Conservation (phyloP, 2,888 invertebrate genomes). For the Cerastoderma edule region DNA sequence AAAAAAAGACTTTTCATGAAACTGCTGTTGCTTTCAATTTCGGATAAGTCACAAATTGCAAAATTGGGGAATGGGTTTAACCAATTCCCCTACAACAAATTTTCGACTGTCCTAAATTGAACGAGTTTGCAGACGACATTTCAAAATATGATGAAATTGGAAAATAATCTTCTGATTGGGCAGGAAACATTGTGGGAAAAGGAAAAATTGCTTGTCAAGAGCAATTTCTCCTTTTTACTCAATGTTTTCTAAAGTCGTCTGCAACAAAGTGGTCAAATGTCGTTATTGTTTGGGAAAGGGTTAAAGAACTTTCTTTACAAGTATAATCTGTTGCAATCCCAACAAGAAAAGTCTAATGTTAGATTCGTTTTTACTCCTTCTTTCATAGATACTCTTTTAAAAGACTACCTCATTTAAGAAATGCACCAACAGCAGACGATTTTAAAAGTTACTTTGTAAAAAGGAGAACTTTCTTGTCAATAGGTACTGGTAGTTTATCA, state of each 20-base stretch:
- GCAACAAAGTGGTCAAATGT: background rate
- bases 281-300: background rate
- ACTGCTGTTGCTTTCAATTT: background rate
- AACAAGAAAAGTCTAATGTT: too few relatives aligned
- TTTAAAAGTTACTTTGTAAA: too few relatives aligned
- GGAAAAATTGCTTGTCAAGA: background rate
- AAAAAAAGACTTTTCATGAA: background rate
- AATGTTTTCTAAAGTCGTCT: background rate
- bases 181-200: slow-evolving; percentile 5
- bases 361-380: too few relatives aligned
- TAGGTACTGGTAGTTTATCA: too few relatives aligned
- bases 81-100: background rate
- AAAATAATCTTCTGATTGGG: too few relatives aligned
- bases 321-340: too few relatives aligned
- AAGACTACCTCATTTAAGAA: too few relatives aligned
- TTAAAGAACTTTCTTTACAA: too few relatives aligned
- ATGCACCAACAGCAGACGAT: too few relatives aligned
- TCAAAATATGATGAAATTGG: background rate
- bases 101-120: background rate
- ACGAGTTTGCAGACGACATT: background rate
- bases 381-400: too few relatives aligned
- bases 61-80: background rate
- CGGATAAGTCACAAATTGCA: background rate
- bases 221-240: background rate
- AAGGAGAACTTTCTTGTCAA: too few relatives aligned